These are phyloP conservation scores for Tympanoctomys barrerae DNA, from an alignment of 2,797 vertebrate species.

Conservation along the genomic window DNA sequence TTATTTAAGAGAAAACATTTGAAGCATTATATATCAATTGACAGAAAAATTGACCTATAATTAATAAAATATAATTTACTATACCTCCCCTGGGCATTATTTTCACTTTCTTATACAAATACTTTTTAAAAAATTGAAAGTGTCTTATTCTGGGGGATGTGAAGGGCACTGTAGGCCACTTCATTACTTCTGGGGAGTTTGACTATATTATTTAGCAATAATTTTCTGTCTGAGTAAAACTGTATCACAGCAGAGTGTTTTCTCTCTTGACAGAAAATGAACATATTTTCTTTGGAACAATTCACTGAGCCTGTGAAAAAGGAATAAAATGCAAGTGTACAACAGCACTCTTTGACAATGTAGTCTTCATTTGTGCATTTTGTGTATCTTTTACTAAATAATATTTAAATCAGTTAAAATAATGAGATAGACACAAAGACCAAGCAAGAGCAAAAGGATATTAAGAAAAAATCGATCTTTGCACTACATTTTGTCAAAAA, in stretches of 20 bases:
- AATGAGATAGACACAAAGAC: not conserved
- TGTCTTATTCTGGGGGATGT: not conserved
- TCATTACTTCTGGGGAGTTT: not conserved
- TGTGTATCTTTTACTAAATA: not conserved
- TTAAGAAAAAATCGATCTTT: not conserved
- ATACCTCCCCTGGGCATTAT: not conserved
- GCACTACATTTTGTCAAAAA: not conserved
- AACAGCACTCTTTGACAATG: not conserved
- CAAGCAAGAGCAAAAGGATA: not conserved
- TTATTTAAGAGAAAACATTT: not conserved
- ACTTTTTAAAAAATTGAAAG: not conserved
- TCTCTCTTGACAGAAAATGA: conserved; percentile 14
- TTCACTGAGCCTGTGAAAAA: conserved; percentile 15
- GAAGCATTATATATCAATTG: not conserved
- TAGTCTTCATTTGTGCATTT: not conserved
- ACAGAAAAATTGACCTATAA: not conserved
- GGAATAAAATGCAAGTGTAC: not conserved
- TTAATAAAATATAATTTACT: conserved; percentile 1
- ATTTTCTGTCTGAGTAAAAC: not conserved
- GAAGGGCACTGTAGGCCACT: not conserved
- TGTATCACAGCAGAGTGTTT: not conserved
- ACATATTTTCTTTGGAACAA: not conserved
- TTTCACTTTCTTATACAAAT: not conserved
- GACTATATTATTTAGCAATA: not conserved
- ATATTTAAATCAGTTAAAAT: not conserved